Base-by-base conservation (phyloP, 2,797 vertebrate genomes). In the Apogon hyalosoma region DNA sequence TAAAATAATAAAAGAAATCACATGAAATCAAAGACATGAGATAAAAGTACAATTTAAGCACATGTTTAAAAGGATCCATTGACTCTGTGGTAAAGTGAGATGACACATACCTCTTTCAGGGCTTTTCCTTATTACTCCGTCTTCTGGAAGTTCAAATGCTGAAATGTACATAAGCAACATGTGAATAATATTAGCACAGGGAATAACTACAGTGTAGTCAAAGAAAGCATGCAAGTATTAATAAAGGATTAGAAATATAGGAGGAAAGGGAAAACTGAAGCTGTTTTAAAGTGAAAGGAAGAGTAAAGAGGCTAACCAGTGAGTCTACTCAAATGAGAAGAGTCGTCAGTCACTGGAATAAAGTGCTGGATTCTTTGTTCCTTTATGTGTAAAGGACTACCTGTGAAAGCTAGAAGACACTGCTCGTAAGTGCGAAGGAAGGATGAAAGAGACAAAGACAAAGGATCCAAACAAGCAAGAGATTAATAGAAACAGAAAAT, bases 301-400 rank as follows among this genome's bases (percentile, higher is more conserved):
- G 56, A 83, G 73, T 69, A 80, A 83, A 91, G 80, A 76, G 52
- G 88, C 93, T 96, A 94, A 98, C 97, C 96, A 87, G 92, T 76
- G 41, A 96, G 93, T 67, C 94, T 95, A 92, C 92, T 95, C 84
- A 97, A 95, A 90, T 94, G 91, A 88, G 95, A 95, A 83, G 96
- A 80, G 81, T 96, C 96, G 90, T 97, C 96, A 84, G 94, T 88
- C 83, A 87, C 63, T 56, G 91, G 89, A 64, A 87, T 72, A 90
- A 91, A 92, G 68, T 84, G 78, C 56, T 94, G 95, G 87, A 97
- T 91, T 81, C 92, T 94, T 91, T 88, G 90, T 45, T 93, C 93
- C 90, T 95, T 96, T 86, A 92, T 91, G 79, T 86, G 87, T 70
- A 91, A 87, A 92, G 95, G 93, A 75, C 94, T 95, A 6, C 94